Conservation (phyloP, 2,113 vertebrate genomes). For the Bucco capensis region DNA sequence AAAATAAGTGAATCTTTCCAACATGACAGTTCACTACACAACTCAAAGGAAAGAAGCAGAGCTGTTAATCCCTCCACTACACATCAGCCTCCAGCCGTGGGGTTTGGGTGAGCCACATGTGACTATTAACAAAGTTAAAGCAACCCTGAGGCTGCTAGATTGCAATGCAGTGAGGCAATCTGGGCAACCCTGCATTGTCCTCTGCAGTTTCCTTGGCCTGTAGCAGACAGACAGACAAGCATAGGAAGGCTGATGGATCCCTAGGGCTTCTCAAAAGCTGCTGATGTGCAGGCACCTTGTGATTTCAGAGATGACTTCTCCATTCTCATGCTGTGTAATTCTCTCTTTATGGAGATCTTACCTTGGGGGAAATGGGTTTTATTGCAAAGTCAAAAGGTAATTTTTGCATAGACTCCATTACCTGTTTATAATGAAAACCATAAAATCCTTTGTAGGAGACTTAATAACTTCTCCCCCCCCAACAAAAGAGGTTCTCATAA, state of each 20-base stretch:
- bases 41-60: background rate
- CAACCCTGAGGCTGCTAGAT: background rate
- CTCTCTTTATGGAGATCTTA: constrained; percentile 6
- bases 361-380: constrained; percentile 36
- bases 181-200: background rate
- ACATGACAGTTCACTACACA: background rate
- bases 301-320: background rate
- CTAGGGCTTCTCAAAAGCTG: background rate
- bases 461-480: constrained; percentile 54
- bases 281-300: background rate
- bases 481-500: constrained; percentile 53
- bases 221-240: background rate
- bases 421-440: constrained; percentile 73
- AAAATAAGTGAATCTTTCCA: background rate
- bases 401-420: constrained; percentile 57
- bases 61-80: background rate
- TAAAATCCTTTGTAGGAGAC: constrained; percentile 55
- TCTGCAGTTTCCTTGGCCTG: background rate
- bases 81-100: background rate
- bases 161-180: background rate
- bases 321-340: background rate
- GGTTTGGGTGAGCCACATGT: fast-evolving
- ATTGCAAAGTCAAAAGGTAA: constrained; percentile 58
- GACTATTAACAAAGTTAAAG: background rate
- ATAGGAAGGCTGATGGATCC: background rate